Evolutionary conservation across 2,888 invertebrate species (phyloP).

Genomic region (Tetranychus piercei): DNA sequence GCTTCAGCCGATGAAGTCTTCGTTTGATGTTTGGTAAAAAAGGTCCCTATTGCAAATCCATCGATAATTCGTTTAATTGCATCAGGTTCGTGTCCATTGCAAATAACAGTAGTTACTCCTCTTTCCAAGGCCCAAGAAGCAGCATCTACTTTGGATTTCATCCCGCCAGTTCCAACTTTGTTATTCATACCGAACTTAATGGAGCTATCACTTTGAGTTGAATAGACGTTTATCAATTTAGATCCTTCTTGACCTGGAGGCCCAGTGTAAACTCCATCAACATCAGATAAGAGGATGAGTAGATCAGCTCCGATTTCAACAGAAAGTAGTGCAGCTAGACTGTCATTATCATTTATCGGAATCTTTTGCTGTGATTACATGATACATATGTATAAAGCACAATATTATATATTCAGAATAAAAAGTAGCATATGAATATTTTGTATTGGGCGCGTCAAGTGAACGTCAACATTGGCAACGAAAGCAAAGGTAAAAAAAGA

Average conservation of each 20-base stretch:
- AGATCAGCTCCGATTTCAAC: slow-evolving; percentile 82
- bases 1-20: slow-evolving; percentile 59
- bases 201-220: slow-evolving; percentile 40
- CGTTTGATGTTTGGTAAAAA: slow-evolving; percentile 60
- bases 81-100: slow-evolving; percentile 86
- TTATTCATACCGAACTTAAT: slow-evolving; percentile 85
- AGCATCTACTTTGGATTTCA: slow-evolving; percentile 75
- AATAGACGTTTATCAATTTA: slow-evolving; percentile 70
- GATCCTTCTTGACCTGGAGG: slow-evolving; percentile 82
- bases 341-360: slow-evolving; percentile 89
- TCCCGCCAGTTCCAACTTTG: slow-evolving; percentile 80
- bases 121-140: slow-evolving; percentile 70
- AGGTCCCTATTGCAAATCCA: slow-evolving; percentile 90
- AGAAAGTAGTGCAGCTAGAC: slow-evolving; percentile 80
- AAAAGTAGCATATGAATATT: neutral
- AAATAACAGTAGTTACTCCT: slow-evolving; percentile 84
- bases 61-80: slow-evolving; percentile 78
- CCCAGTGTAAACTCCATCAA: slow-evolving; percentile 91
- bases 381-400: no score
- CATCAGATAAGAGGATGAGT: slow-evolving; percentile 91
- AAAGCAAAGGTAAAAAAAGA: no score
- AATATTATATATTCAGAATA: no score
- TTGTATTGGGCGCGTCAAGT: neutral
- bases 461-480: no score
- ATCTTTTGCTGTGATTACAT: slow-evolving; percentile 35